phyloP scores from a whole-genome alignment of 2,888 invertebrate genomes.

The Uloborus plumipes region DNA sequence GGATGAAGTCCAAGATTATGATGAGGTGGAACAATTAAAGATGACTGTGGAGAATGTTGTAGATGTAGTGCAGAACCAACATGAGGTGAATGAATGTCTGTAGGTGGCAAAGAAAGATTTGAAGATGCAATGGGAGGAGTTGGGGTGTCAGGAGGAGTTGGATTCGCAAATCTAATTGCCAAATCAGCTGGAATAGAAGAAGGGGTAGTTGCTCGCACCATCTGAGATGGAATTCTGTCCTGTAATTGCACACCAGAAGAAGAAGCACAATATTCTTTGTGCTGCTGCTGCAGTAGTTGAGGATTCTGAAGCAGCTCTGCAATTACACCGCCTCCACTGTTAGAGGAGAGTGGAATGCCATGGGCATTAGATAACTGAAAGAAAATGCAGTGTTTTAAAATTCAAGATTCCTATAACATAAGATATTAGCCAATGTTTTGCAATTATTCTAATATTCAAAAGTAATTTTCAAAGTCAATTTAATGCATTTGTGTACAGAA shows the following conservation, averaged over 20 bases:
- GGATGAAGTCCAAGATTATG: conserved; percentile 64
- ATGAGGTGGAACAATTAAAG: conserved; percentile 65
- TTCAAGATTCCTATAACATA: neutral
- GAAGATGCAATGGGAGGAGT: conserved; percentile 65
- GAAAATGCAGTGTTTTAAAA: neutral
- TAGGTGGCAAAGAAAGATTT: conserved; percentile 32
- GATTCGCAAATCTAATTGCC: conserved; percentile 65
- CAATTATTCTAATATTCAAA: neutral
- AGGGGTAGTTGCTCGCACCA: conserved; percentile 66
- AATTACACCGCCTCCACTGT: conserved; percentile 66
- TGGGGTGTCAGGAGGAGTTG: conserved; percentile 67
- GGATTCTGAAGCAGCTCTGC: conserved; percentile 67
- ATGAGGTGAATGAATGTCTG: conserved; percentile 53
- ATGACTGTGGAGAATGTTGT: conserved; percentile 65
- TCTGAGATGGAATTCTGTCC: conserved; percentile 52
- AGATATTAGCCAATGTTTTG: neutral
- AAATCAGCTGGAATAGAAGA: conserved; percentile 65
- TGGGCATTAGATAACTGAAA: conserved; percentile 57
- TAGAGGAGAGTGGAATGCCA: conserved; percentile 12
- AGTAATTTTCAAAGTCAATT: neutral
- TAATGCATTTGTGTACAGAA: no score
- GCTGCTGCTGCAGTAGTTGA: conserved; percentile 64
- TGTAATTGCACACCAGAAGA: conserved; percentile 35
- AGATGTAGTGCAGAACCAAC: conserved; percentile 64
- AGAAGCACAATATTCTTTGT: conserved; percentile 66